Evolutionary conservation across 2,888 invertebrate genomes (phyloP), one percentile per base, ranked within the genome.

Genomic region (Steromphala cineraria): DNA sequence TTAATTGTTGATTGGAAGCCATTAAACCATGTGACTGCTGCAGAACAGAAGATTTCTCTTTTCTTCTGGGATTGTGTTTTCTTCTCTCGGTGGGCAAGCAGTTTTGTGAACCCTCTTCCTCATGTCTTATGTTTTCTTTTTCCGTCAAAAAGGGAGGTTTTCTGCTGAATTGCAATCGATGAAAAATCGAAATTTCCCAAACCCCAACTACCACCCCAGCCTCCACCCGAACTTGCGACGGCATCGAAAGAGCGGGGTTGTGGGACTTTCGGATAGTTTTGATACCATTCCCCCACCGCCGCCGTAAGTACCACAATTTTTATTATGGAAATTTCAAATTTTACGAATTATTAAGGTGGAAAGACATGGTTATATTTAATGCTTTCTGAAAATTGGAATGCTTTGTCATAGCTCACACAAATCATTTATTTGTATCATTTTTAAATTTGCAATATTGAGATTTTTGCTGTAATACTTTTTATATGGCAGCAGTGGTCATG

Each of bases 271-370:
- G 67, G 87, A 87, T 53, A 87, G 85, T 53, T 85, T 87, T 55
- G 91, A 91, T 62, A 90, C 89, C n/a, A 84, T 91, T 19, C 91
- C 91, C 8, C 91, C 91, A 8, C 91, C 91, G 3, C 90, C 90
- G 67, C 84, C 87, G 91, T 91, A 88, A 90, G 90, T 90, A 40
- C 17, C 24, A 4, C 13, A 71, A 28, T 24, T 56, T 15, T 56
- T 13, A 56, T 24, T 56, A 19, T 55, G 2, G n/a, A 55, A 4
- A 55, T 19, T 19, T 55, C 4, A 55, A 55, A 55, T 4, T 55
- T 5, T n/a, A 21, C 8, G 55, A 19, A 55, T 2, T 5, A 19
- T 55, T 5, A 55, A 55, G 2, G 4, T 55, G n/a, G n/a, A n/a
- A n/a, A n/a, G 2, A 55, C 4, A 19, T 19, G 8, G 21, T 5